These are phyloP conservation scores for Drepanosiphum platanoidis DNA, from an alignment of 2,888 invertebrate genomes.

Conservation along the genomic window DNA sequence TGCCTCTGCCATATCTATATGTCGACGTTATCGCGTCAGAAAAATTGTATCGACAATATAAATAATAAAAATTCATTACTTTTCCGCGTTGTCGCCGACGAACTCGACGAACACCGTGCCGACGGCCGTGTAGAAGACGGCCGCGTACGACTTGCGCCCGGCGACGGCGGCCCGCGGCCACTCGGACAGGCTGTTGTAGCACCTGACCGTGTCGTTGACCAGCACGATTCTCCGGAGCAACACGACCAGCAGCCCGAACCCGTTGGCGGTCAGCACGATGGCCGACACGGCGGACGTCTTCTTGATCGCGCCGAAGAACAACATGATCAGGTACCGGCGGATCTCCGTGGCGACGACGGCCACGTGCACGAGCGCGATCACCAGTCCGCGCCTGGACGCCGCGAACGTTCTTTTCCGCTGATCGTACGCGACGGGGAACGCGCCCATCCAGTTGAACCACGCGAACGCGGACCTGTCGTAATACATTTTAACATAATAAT, in stretches of 20 bases:
- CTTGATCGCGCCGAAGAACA: slow-evolving; percentile 6
- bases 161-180: background rate
- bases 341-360: background rate
- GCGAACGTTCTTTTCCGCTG: background rate
- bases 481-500: no score
- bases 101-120: slow-evolving; percentile 10
- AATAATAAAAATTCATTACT: no score
- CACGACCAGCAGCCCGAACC: background rate
- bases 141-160: background rate
- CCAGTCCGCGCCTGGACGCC: background rate
- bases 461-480: background rate
- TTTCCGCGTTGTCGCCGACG: background rate
- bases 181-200: slow-evolving; percentile 32
- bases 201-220: background rate
- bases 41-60: no score
- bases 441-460: slow-evolving; percentile 12
- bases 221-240: background rate
- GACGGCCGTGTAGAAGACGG: background rate
- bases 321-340: background rate
- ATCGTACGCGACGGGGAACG: slow-evolving; percentile 41
- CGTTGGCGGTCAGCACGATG: background rate
- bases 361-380: background rate
- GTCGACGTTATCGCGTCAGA: no score
- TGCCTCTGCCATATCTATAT: no score
- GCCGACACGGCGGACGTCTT: background rate